Conservation (phyloP, 2,888 invertebrate genomes). For the Cistogaster globosa region DNA sequence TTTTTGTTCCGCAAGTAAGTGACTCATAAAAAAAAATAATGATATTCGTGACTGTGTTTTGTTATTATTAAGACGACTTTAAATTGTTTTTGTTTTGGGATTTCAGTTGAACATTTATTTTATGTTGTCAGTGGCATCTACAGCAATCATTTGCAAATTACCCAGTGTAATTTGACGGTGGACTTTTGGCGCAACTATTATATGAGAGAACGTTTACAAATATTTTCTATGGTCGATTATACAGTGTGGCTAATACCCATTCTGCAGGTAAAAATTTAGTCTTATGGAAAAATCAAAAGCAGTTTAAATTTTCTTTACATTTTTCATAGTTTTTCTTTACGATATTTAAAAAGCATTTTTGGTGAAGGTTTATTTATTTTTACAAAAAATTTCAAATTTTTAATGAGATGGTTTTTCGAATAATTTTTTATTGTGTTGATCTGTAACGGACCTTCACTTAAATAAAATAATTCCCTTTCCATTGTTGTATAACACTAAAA, state of each 20-base stretch:
- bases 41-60: conserved; percentile 9
- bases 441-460: too few species aligned
- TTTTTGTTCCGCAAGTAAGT: conserved; percentile 75
- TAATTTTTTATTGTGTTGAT: too few species aligned
- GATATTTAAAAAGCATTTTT: too few species aligned
- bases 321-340: too few species aligned
- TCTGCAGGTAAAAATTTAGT: conserved; percentile 72
- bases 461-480: too few species aligned
- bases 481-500: too few species aligned
- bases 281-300: not conserved
- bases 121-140: conserved; percentile 77
- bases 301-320: too few species aligned
- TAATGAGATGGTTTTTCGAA: too few species aligned
- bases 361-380: too few species aligned
- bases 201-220: conserved; percentile 77
- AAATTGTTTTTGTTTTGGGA: not conserved
- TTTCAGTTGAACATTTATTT: conserved; percentile 75
- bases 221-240: conserved; percentile 77
- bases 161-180: conserved; percentile 78
- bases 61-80: not conserved
- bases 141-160: conserved; percentile 78
- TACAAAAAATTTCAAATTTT: too few species aligned
- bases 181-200: conserved; percentile 79
- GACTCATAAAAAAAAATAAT: not conserved
- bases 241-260: conserved; percentile 76